A percentile compares a stretch with the other conserved stretches of the same genome.
phyloP scores from a whole-genome alignment of 2,113 vertebrate genomes.

The Notarius quadriscutis region DNA sequence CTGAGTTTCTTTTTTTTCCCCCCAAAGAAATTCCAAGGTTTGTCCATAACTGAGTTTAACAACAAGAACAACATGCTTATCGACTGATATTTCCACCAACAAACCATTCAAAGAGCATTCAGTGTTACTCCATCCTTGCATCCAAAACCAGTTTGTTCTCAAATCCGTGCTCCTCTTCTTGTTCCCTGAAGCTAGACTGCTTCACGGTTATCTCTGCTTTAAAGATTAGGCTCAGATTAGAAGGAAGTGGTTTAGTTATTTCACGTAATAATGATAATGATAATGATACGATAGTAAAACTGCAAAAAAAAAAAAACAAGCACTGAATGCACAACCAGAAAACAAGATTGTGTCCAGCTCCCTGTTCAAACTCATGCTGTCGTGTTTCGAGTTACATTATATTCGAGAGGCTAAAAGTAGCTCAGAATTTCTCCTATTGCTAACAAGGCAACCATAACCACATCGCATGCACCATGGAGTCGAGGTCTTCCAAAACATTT shows the following conservation, averaged over 20 bases:
- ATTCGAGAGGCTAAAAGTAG: conserved; percentile 28
- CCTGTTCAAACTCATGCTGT: not conserved
- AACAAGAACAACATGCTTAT: not conserved
- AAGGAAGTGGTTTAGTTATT: conserved; percentile 33
- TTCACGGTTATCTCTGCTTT: conserved; percentile 53
- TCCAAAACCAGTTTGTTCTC: not conserved
- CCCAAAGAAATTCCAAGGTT: conserved; percentile 13
- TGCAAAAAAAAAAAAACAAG: not conserved
- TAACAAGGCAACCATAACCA: conserved; percentile 67
- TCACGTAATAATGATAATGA: conserved; percentile 36
- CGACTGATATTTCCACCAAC: conserved; percentile 11
- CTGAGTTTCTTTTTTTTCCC: not conserved
- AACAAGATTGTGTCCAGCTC: not conserved
- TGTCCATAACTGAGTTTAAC: conserved; percentile 6
- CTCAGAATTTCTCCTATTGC: conserved; percentile 70
- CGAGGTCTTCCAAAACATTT: conserved; percentile 69
- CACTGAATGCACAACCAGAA: not conserved
- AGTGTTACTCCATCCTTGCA: too few species aligned
- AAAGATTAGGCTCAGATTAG: conserved; percentile 31
- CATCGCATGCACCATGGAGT: conserved; percentile 67
- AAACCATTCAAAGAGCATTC: not conserved
- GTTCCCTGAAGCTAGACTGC: not conserved
- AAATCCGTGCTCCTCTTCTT: not conserved
- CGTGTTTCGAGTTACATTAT: conserved; percentile 16
- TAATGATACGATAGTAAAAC: conserved; percentile 1